Conservation (phyloP, 92 coral and sea anemone genomes). For the Nematostella vectensis region DNA sequence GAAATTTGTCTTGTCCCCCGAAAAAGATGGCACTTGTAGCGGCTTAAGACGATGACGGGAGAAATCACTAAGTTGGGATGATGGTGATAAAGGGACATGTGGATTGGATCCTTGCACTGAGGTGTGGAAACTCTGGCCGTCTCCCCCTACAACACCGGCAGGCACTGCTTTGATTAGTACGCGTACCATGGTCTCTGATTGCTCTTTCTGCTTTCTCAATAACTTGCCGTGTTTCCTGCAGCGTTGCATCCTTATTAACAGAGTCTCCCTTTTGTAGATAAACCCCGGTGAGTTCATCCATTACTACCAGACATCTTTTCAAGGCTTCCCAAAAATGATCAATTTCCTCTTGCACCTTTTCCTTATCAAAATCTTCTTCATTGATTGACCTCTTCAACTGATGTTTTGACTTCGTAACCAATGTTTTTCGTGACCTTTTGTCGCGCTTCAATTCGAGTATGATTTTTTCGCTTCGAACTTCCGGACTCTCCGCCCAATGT, state of each 20-base stretch:
- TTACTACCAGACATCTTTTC: background rate
- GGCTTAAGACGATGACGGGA: conserved; percentile 9
- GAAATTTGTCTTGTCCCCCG: conserved; percentile 39
- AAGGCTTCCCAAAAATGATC: conserved; percentile 2
- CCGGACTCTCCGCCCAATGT: no score
- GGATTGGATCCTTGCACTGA: no score
- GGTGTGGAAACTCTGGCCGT: no score
- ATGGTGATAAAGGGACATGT: background rate
- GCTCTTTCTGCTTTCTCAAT: conserved; percentile 1
- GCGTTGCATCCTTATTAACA: background rate
- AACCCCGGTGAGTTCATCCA: conserved; percentile 1
- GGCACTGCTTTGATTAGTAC: no score
- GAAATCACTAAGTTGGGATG: background rate
- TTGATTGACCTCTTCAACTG: background rate
- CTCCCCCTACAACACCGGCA: no score
- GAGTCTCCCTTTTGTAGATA: background rate
- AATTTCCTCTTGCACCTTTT: no score
- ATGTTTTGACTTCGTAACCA: conserved; percentile 1
- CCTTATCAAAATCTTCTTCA: background rate
- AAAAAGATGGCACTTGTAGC: conserved; percentile 22
- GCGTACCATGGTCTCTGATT: background rate
- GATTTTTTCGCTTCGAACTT: background rate
- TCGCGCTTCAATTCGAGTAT: background rate
- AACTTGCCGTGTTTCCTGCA: conserved; percentile 1
- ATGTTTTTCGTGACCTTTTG: background rate